A percentile compares a stretch with the other conserved stretches of the same genome.
phyloP scores from a whole-genome alignment of 1,140 invertebrate genomes.

The Brachionus angularis region DNA sequence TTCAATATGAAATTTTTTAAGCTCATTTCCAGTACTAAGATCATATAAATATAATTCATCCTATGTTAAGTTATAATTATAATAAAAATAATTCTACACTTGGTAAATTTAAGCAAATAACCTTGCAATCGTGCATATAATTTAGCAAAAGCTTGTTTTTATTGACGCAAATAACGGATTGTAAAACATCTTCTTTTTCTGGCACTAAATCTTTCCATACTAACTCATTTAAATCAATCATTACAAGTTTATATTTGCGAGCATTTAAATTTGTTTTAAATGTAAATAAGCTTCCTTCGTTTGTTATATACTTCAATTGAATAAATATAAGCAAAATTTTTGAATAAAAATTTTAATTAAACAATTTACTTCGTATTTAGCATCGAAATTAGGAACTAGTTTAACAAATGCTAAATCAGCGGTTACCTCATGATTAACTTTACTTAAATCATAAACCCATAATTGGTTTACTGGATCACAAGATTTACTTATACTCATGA shows the following conservation, averaged over 20 bases:
- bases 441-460: conserved; percentile 70
- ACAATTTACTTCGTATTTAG: conserved; percentile 84
- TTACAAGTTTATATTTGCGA: conserved; percentile 80
- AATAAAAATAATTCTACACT: conserved; percentile 51
- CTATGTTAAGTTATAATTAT: conserved; percentile 59
- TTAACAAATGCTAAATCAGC: conserved; percentile 59
- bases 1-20: conserved; percentile 68
- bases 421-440: conserved; percentile 47
- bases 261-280: conserved; percentile 91
- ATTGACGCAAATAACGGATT: conserved; percentile 78
- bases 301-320: conserved; percentile 77
- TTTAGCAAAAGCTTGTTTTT: conserved; percentile 76
- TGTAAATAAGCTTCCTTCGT: conserved; percentile 73
- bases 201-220: conserved; percentile 63
- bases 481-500: conserved; percentile 72
- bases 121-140: conserved; percentile 93
- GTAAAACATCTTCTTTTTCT: conserved; percentile 79
- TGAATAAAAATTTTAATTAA: background rate
- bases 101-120: conserved; percentile 46
- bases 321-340: conserved; percentile 32
- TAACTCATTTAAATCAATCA: conserved; percentile 78
- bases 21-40: conserved; percentile 65
- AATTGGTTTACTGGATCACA: conserved; percentile 78
- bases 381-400: conserved; percentile 83
- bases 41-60: conserved; percentile 76